Percentiles rank a stretch among this genome's conserved stretches.
Conservation (phyloP, 2,797 vertebrate species). For the Epinephelus coioides region DNA sequence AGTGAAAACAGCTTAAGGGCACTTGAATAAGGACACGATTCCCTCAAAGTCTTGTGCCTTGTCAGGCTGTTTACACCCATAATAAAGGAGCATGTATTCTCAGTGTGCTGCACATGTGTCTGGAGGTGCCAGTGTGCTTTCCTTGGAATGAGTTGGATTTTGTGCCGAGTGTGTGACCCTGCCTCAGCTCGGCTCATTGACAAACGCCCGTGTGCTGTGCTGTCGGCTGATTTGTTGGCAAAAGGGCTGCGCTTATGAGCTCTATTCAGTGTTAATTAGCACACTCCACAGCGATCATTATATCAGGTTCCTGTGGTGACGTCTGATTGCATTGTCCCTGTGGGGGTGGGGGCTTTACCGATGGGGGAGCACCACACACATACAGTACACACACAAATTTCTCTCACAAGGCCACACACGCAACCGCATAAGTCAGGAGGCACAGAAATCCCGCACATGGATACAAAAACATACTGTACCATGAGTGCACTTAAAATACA, state of each 20-base stretch:
- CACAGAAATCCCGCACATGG: conserved; percentile 18
- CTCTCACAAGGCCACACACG: conserved; percentile 48
- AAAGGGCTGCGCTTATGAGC: conserved; percentile 67
- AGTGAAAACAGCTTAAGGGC: conserved; percentile 82
- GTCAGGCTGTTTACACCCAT: conserved; percentile 76
- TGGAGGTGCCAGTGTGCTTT: conserved; percentile 51
- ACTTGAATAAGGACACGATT: conserved; percentile 79
- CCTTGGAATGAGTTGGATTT: conserved; percentile 43
- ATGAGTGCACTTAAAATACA: conserved; percentile 17
- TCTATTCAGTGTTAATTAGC: conserved; percentile 88
- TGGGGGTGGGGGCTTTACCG: conserved; percentile 75
- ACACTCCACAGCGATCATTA: conserved; percentile 90
- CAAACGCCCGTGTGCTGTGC: conserved; percentile 64
- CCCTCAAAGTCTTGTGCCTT: conserved; percentile 74
- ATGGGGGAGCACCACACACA: conserved; percentile 82
- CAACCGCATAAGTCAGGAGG: conserved; percentile 16
- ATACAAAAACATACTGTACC: conserved; percentile 27
- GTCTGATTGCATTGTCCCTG: conserved; percentile 87
- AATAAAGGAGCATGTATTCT: conserved; percentile 69
- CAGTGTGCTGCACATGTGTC: conserved; percentile 51
- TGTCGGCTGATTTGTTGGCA: conserved; percentile 78
- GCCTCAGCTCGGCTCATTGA: conserved; percentile 61
- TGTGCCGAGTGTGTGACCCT: conserved; percentile 57
- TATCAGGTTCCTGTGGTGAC: conserved; percentile 85
- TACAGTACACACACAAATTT: conserved; percentile 43